Percentiles rank a stretch among this genome's conserved stretches.
These are phyloP conservation scores for Phalacrocorax brasilianus DNA, from an alignment of 2,113 vertebrate genomes.

Conservation along the genomic window DNA sequence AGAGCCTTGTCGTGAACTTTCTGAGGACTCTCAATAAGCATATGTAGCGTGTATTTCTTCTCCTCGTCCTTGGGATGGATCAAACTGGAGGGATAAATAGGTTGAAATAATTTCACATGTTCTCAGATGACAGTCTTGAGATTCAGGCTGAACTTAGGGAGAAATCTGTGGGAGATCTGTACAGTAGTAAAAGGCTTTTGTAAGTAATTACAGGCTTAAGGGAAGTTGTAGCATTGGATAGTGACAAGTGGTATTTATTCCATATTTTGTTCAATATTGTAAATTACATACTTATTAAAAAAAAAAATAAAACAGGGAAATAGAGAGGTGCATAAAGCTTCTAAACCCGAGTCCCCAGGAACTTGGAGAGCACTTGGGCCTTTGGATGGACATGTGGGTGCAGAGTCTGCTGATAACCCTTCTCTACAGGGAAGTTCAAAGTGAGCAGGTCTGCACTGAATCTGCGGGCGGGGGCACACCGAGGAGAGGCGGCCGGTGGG, in stretches of 20 bases:
- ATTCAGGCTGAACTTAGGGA: neutral
- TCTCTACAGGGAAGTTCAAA: fast-evolving
- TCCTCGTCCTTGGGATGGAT: neutral
- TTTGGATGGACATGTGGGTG: fast-evolving
- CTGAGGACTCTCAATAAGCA: fast-evolving
- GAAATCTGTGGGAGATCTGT: neutral
- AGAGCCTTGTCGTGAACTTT: neutral
- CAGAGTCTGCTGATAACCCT: neutral
- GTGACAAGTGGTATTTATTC: slow-evolving; percentile 56
- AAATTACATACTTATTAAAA: slow-evolving; percentile 4
- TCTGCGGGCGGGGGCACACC: fast-evolving
- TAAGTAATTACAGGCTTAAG: slow-evolving; percentile 42
- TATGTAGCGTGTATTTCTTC: fast-evolving
- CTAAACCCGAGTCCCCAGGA: too few relatives aligned
- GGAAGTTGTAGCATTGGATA: neutral
- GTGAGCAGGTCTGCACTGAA: fast-evolving
- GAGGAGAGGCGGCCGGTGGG: fast-evolving
- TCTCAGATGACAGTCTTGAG: neutral
- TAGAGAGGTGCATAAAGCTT: neutral
- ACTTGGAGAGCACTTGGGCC: fast-evolving
- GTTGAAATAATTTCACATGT: neutral
- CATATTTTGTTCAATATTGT: slow-evolving; percentile 25
- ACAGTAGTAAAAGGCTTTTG: neutral
- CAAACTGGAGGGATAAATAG: neutral
- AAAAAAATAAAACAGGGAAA: neutral